phyloP scores from a whole-genome alignment of 2,888 invertebrate species.

The Tenthredo notha region DNA sequence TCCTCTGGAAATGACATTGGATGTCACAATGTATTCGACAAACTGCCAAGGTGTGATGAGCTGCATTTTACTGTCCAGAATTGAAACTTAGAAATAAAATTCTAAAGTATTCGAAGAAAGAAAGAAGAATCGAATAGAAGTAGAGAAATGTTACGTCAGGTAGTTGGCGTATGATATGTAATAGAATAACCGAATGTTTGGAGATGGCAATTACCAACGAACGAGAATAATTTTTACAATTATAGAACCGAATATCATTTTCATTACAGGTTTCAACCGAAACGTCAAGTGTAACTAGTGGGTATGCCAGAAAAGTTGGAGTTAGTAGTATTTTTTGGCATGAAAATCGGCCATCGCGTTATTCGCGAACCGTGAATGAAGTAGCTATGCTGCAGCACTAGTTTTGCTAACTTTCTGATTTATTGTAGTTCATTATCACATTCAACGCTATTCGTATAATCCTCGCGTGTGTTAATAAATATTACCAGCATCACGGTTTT shows the following conservation, averaged over 20 bases:
- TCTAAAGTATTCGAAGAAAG: not conserved
- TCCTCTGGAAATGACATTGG: not conserved
- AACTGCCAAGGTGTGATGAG: not conserved
- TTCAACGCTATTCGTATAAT: constrained; percentile 70
- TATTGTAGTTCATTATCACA: constrained; percentile 77
- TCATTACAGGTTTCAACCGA: not conserved
- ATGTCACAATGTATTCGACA: not conserved
- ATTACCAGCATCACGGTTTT: not conserved
- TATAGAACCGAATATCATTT: constrained; percentile 26
- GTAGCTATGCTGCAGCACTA: constrained; percentile 66
- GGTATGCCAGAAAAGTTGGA: constrained; percentile 70
- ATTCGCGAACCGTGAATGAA: constrained; percentile 50
- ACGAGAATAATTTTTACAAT: constrained; percentile 3
- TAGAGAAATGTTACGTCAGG: not conserved
- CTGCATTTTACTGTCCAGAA: not conserved
- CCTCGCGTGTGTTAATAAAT: constrained; percentile 64
- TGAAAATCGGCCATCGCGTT: constrained; percentile 60
- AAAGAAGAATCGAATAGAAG: not conserved
- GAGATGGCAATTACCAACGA: not conserved
- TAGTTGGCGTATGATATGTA: not conserved
- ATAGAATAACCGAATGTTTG: not conserved
- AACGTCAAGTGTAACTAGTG: constrained; percentile 12
- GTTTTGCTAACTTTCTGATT: constrained; percentile 76
- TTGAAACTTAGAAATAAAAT: not conserved
- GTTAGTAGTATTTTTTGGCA: constrained; percentile 69